Conservation (phyloP, 2,888 invertebrate species). For the Drosophila yooni region DNA sequence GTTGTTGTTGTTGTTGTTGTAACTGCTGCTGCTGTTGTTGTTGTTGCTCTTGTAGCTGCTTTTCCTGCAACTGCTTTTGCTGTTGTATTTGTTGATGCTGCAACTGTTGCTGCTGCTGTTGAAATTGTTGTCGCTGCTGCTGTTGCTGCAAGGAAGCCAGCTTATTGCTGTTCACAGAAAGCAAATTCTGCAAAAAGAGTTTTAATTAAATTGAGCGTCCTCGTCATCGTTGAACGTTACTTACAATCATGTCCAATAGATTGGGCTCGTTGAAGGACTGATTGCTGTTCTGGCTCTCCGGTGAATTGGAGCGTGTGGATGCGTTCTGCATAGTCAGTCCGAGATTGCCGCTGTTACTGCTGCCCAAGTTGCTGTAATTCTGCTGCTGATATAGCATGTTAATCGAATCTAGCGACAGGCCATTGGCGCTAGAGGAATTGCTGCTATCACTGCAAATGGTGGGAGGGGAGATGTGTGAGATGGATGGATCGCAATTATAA, state of each 20-base stretch:
- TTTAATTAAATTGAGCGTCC: not conserved
- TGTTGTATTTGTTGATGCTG: constrained; percentile 43
- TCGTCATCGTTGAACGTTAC: constrained; percentile 8
- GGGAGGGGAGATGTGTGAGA: constrained; percentile 1
- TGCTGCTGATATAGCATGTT: constrained; percentile 78
- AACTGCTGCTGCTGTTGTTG: constrained; percentile 40
- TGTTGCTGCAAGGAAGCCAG: constrained; percentile 68
- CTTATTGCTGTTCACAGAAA: constrained; percentile 77
- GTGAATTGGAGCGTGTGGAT: constrained; percentile 84
- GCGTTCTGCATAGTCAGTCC: constrained; percentile 69
- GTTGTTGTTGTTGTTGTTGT: constrained; percentile 17
- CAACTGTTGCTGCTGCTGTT: constrained; percentile 61
- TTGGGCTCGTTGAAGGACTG: constrained; percentile 82
- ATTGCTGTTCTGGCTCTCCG: constrained; percentile 84
- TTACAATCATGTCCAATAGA: constrained; percentile 84
- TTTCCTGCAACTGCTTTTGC: constrained; percentile 55
- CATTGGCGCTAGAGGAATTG: constrained; percentile 82
- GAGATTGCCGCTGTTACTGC: constrained; percentile 54
- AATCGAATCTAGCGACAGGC: constrained; percentile 80
- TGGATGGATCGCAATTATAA: not conserved
- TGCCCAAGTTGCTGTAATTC: constrained; percentile 52
- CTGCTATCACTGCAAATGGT: constrained; percentile 80
- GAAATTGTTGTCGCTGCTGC: constrained; percentile 69
- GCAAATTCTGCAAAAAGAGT: constrained; percentile 70
- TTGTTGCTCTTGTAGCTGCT: constrained; percentile 30